A percentile compares a stretch with the other conserved stretches of the same genome.
Conservation (phyloP, 1,140 invertebrate genomes). For the Hycleus phaleratus region DNA sequence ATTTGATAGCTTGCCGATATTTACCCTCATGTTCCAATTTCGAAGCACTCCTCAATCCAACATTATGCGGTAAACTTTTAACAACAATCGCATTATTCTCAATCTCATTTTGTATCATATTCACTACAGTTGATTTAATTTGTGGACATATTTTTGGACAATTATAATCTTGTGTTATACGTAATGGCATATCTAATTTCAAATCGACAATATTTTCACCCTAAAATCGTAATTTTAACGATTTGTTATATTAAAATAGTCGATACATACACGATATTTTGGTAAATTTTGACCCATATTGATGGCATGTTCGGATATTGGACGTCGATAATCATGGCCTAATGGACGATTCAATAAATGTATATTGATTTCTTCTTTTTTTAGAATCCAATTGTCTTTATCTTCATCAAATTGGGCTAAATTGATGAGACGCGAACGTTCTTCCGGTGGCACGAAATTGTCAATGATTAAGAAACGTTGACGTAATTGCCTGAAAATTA, state of each 20-base stretch:
- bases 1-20: slow-evolving; percentile 35
- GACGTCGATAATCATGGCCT: slow-evolving; percentile 44
- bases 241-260: neutral
- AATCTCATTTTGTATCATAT: slow-evolving; percentile 35
- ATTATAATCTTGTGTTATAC: slow-evolving; percentile 70
- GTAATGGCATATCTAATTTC: slow-evolving; percentile 69
- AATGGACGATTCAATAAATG: slow-evolving; percentile 31
- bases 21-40: slow-evolving; percentile 37
- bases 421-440: slow-evolving; percentile 74
- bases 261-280: slow-evolving; percentile 30
- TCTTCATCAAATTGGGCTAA: slow-evolving; percentile 81
- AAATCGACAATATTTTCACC: slow-evolving; percentile 79
- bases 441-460: slow-evolving; percentile 91
- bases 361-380: slow-evolving; percentile 32
- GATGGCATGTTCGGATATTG: slow-evolving; percentile 65
- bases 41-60: slow-evolving; percentile 24
- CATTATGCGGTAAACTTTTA: slow-evolving; percentile 33
- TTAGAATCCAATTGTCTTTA: slow-evolving; percentile 69
- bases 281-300: slow-evolving; percentile 41
- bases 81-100: slow-evolving; percentile 33
- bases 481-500: slow-evolving; percentile 54
- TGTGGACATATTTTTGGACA: slow-evolving; percentile 35
- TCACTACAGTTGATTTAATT: slow-evolving; percentile 35
- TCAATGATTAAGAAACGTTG: slow-evolving; percentile 86
- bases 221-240: slow-evolving; percentile 43